Evolutionary conservation across 2,888 invertebrate species (phyloP), one percentile per base, ranked within the genome.

Genomic region (Torymus aiolomorphi): DNA sequence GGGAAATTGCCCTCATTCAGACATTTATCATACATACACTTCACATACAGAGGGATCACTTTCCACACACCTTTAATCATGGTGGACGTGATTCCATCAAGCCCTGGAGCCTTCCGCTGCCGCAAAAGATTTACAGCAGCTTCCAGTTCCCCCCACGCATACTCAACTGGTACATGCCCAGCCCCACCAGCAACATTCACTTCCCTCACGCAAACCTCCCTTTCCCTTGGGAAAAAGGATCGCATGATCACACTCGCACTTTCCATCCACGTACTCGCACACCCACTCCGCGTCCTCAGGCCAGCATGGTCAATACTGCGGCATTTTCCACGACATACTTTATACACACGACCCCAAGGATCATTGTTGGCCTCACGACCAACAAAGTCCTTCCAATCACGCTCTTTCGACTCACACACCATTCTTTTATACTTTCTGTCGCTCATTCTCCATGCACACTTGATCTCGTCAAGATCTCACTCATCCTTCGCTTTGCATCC

Each of bases 71-170:
- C 3, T 42, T n/a, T n/a, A n/a, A n/a, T n/a, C n/a, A n/a, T n/a
- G n/a, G n/a, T n/a, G n/a, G n/a, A n/a, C n/a, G n/a, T 75, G 8
- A 79, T 20, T 1, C 79, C 75, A 65, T 79, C 65, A 2, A 75
- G 0, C 16, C 54, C 49, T 13, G n/a, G n/a, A 42, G 10, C 14
- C 59, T n/a, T n/a, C n/a, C n/a, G n/a, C n/a, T n/a, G n/a, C n/a
- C n/a, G n/a, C n/a, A n/a, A n/a, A n/a, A n/a, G 4, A 2, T 8
- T 5, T 3, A 70, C 14, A 49, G 69, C 24, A 0, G 0, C 2
- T 1, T 56, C 0, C 3, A 71, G 11, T 1, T 70, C 57, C n/a
- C 54, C 8, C 52, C 20, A 18, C 0, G 2, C 49, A 65, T 42
- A 5, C 13, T 61, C 24, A 8, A 3, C 14, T 2, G 12, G 13